Evolutionary conservation across 2,797 vertebrate genomes (phyloP).

Genomic region (Eidolon dupreanum): DNA sequence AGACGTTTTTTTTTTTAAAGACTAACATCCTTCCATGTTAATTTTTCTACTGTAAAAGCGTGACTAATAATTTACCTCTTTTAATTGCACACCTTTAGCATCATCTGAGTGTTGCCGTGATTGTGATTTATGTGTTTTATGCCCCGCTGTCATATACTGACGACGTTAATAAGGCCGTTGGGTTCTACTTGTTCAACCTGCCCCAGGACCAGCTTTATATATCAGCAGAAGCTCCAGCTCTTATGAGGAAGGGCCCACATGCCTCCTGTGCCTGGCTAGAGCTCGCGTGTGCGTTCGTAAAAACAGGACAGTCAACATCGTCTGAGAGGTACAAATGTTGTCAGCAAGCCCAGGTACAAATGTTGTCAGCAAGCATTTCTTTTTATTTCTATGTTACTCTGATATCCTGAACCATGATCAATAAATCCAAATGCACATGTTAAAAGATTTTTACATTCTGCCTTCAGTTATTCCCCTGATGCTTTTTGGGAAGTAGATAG

Average conservation of each 20-base stretch:
- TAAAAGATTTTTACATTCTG: background rate
- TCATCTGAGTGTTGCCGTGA: background rate
- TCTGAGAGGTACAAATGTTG: too few species aligned
- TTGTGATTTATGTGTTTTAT: background rate
- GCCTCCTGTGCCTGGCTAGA: background rate
- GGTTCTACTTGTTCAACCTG: background rate
- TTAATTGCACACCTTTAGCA: background rate
- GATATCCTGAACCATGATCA: background rate
- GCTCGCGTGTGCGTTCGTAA: background rate
- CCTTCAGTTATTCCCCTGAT: background rate
- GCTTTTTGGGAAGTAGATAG: background rate
- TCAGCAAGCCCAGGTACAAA: too few species aligned
- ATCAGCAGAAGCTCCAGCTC: too few species aligned
- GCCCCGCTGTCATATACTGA: background rate
- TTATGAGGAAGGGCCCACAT: background rate
- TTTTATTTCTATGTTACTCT: background rate
- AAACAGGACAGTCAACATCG: background rate
- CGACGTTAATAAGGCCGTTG: background rate
- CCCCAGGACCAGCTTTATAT: too few species aligned
- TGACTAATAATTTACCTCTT: background rate
- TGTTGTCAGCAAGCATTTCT: background rate
- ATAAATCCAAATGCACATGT: rapidly evolving
- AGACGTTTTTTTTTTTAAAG: background rate
- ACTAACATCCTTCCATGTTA: background rate
- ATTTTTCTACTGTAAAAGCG: background rate